A percentile compares a stretch with the other conserved stretches of the same genome.
These are phyloP conservation scores for Blennius ocellaris DNA, from an alignment of 2,113 vertebrate species.

Conservation along the genomic window DNA sequence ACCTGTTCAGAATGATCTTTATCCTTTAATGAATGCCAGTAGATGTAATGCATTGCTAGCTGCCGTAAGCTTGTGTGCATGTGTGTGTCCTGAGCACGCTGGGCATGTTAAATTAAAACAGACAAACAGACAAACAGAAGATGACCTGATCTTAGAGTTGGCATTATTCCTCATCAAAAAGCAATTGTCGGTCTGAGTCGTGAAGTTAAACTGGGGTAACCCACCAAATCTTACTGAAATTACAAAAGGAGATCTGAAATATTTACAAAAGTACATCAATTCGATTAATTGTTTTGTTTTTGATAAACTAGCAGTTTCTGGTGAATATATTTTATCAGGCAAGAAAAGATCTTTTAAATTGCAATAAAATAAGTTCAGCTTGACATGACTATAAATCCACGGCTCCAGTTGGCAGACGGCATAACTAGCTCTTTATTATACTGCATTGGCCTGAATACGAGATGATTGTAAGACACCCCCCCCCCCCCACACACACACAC, in stretches of 20 bases:
- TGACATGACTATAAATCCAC: no score
- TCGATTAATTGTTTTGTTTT: no score
- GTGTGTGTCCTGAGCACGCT: slow-evolving; percentile 19
- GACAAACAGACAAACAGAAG: slow-evolving; percentile 20
- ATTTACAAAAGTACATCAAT: no score
- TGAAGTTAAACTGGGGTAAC: neutral
- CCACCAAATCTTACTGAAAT: neutral
- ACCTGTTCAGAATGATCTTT: slow-evolving; percentile 44
- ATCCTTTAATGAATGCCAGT: slow-evolving; percentile 40
- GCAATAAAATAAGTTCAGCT: neutral
- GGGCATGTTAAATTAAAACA: slow-evolving; percentile 31
- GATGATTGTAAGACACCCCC: no score
- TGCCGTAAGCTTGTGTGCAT: slow-evolving; percentile 13
- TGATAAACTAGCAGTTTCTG: no score
- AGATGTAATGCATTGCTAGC: slow-evolving; percentile 33
- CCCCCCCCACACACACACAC: no score
- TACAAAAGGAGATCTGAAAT: no score
- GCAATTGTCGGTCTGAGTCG: neutral
- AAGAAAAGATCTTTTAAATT: neutral
- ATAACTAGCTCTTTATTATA: no score
- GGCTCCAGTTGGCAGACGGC: no score
- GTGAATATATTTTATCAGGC: no score
- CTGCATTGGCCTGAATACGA: no score
- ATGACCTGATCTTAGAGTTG: slow-evolving; percentile 11
- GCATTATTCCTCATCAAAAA: neutral